Evolutionary conservation across 2,113 vertebrate species (phyloP), one percentile per base, ranked within the genome.

Genomic region (Ptychochromis oligacanthus): DNA sequence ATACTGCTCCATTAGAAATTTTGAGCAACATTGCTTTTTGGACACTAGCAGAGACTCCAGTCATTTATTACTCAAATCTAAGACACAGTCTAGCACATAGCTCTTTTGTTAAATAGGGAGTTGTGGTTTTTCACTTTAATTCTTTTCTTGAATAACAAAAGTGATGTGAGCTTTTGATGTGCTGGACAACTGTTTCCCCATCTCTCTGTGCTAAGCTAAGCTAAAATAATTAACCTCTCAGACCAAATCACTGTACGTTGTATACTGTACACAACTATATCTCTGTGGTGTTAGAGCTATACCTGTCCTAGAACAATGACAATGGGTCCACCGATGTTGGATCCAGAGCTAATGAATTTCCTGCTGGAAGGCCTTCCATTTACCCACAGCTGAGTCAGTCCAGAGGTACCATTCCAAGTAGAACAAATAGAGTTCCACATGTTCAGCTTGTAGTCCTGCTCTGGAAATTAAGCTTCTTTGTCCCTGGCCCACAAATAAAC

Each of bases 291-390:
- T 6, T 11, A 20, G 9, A 36, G 67, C n/a, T 13, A 5, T 83
- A 92, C 90, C 91, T 91, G 89, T 74, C 90, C 93, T 1, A 93
- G 76, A 13, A 87, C 43, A 49, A 94, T 87, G 11, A 83, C 57
- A 4, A 83, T 43, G 1, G 54, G 34, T 54, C 74, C 80, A 9
- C 0, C 62, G 40, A 93, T 86, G 31, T 12, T 55, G 12, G 43
- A 49, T 40, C 54, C 84, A 34, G 13, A 60, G 14, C 11, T 64
- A 40, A 36, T 5, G 18, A 43, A 88, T 43, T 80, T 91, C 31
- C 79, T 89, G 11, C 10, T 49, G 5, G 80, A 88, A 7, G 85
- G 77, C 15, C 74, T 70, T 65, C 90, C 87, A 75, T 92, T 54
- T 5, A 92, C 1, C 93, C 93, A 94, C 61, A 94, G 5, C 49